Conservation (phyloP, 2,113 vertebrate species). For the Peucedramus taeniatus region DNA sequence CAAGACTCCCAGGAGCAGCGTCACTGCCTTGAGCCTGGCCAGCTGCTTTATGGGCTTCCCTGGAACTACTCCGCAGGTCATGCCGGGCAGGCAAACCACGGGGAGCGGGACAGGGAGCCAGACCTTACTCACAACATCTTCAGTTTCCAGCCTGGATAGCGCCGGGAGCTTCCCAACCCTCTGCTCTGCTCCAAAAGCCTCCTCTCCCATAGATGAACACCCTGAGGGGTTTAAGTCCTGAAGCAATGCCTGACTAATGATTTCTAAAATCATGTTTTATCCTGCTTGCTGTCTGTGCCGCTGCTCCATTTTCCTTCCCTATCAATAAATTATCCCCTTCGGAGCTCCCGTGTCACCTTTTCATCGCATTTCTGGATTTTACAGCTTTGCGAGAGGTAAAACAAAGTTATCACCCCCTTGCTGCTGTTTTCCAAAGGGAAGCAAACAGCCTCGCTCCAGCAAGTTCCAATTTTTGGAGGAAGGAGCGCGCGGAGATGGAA, state of each 20-base stretch:
- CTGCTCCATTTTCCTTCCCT: neutral
- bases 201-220: fast-evolving
- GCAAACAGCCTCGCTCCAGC: neutral
- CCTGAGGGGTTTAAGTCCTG: neutral
- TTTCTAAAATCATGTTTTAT: neutral
- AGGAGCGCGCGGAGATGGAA: neutral
- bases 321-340: neutral
- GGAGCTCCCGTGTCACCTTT: neutral
- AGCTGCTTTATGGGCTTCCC: neutral
- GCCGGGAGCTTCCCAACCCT: neutral
- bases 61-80: neutral
- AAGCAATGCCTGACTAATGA: neutral
- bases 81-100: neutral
- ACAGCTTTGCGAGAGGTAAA: neutral
- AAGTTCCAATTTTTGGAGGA: neutral
- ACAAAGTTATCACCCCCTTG: neutral
- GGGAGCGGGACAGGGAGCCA: neutral
- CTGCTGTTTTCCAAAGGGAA: neutral
- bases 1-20: neutral
- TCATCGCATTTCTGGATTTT: neutral
- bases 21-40: neutral
- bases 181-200: neutral
- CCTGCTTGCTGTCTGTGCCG: neutral
- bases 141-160: neutral
- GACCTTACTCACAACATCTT: neutral